These are phyloP conservation scores for Margaritifera margaritifera DNA, from an alignment of 2,888 invertebrate genomes.

Conservation along the genomic window DNA sequence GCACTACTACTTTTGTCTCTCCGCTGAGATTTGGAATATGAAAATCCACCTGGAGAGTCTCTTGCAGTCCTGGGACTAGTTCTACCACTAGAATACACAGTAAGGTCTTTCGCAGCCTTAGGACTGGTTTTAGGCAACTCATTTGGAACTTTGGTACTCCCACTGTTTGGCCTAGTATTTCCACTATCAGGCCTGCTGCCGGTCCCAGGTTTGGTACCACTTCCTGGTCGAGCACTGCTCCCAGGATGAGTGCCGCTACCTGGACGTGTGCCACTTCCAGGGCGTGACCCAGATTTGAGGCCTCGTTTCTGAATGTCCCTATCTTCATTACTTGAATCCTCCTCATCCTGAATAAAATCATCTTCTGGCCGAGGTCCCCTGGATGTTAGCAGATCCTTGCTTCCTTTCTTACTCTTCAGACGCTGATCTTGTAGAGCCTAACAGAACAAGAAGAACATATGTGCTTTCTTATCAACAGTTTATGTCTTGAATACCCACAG, in stretches of 20 bases:
- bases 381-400: constrained; percentile 17
- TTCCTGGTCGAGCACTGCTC: constrained; percentile 35
- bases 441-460: no score
- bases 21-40: constrained; percentile 7
- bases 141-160: constrained; percentile 4
- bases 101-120: no score
- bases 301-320: constrained; percentile 18
- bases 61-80: constrained; percentile 22
- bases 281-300: constrained; percentile 40
- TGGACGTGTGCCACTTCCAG: constrained; percentile 48
- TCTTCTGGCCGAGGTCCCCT: constrained; percentile 62
- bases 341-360: constrained; percentile 58
- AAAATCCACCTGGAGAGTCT: constrained; percentile 5
- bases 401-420: neutral
- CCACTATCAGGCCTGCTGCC: constrained; percentile 43
- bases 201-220: constrained; percentile 41
- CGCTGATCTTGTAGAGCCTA: no score
- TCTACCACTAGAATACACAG: no score
- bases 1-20: constrained; percentile 2
- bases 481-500: no score
- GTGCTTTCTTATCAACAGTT: no score
- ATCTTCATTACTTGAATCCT: constrained; percentile 50
- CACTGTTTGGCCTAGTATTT: constrained; percentile 29
- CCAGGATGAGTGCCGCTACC: constrained; percentile 35
- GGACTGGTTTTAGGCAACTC: constrained; percentile 22